Percentiles rank a stretch among this genome's conserved stretches.
phyloP scores from a whole-genome alignment of 2,113 vertebrate species.

The Terrapene triunguis region DNA sequence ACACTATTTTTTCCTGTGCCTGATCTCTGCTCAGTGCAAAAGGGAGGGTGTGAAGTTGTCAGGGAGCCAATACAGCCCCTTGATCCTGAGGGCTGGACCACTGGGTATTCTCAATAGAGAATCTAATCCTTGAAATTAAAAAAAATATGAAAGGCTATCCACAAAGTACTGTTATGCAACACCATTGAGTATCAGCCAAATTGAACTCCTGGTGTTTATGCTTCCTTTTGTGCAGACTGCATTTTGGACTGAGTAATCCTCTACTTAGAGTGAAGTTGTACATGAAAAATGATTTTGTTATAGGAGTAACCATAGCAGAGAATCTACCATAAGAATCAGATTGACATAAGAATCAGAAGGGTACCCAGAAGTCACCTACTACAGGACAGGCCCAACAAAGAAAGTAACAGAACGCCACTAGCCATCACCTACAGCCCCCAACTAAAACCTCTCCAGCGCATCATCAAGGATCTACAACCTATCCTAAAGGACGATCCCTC shows the following conservation, averaged over 20 bases:
- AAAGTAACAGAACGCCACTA: too few relatives aligned
- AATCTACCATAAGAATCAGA: neutral
- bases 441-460: too few relatives aligned
- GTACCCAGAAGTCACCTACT: too few relatives aligned
- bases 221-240: neutral
- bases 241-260: neutral
- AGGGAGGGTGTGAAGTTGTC: neutral
- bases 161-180: neutral
- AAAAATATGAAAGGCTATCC: neutral
- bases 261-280: neutral
- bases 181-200: neutral
- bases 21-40: neutral
- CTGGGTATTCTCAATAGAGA: neutral
- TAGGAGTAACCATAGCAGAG: neutral
- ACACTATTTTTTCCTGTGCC: neutral
- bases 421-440: too few relatives aligned
- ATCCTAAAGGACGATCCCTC: too few relatives aligned
- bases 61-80: neutral
- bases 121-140: neutral
- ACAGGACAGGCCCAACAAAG: too few relatives aligned
- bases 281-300: neutral
- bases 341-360: too few relatives aligned
- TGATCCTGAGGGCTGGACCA: neutral
- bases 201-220: neutral
- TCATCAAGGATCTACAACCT: too few relatives aligned